Conservation (phyloP, 2,797 vertebrate species). For the Chelmon rostratus region DNA sequence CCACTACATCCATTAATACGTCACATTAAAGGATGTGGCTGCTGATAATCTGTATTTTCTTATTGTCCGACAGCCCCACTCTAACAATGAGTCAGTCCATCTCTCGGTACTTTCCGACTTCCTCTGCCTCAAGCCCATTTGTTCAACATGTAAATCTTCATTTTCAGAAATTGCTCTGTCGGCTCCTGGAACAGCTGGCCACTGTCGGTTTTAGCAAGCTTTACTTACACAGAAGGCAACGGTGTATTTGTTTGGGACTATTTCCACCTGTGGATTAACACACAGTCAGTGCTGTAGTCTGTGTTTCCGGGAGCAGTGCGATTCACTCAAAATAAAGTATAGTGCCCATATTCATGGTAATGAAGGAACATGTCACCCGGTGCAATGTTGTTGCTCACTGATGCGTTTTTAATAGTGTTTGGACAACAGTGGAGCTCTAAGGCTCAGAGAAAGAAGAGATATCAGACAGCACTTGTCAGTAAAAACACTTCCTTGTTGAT, state of each 20-base stretch:
- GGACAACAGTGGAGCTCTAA: not conserved
- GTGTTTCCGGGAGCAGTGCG: not conserved
- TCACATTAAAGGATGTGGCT: conserved; percentile 19
- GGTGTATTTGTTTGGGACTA: not conserved
- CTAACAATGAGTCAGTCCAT: not conserved
- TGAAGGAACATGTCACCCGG: not conserved
- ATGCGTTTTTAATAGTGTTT: conserved; percentile 9
- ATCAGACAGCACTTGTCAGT: not conserved
- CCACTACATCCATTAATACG: not conserved
- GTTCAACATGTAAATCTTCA: not conserved
- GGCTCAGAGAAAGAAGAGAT: not conserved
- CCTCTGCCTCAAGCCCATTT: not conserved
- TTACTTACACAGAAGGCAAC: not conserved
- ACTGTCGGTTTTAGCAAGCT: not conserved
- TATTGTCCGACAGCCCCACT: conserved; percentile 1
- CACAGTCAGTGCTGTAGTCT: not conserved
- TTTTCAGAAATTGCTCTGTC: not conserved
- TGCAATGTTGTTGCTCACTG: not conserved
- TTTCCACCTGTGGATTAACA: conserved; percentile 22
- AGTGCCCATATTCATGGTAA: not conserved
- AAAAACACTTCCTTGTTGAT: not conserved
- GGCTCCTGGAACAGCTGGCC: not conserved
- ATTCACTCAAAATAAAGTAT: not conserved
- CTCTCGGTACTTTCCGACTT: not conserved
- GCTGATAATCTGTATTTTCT: not conserved